phyloP scores from a whole-genome alignment of 2,113 vertebrate genomes.

The Cairina moschata region DNA sequence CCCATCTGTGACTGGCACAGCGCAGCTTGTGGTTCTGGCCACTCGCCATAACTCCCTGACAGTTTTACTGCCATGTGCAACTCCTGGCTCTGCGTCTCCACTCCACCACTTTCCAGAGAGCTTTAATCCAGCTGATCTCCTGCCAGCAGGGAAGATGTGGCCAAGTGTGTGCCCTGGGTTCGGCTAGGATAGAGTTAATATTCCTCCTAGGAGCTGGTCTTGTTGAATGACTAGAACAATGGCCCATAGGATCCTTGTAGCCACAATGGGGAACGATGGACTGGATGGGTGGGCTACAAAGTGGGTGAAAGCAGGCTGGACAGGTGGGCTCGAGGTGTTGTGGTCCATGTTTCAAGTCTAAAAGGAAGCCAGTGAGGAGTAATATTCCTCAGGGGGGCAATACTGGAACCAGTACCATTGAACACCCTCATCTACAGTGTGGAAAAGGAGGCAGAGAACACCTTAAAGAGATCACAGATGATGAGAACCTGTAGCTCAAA shows the following conservation, averaged over 20 bases:
- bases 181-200: too few relatives aligned
- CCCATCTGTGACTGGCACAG: slow-evolving; percentile 47
- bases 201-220: too few relatives aligned
- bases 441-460: neutral
- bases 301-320: neutral
- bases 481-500: neutral
- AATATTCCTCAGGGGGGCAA: neutral
- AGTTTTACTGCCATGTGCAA: slow-evolving; percentile 14
- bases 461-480: neutral
- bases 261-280: neutral
- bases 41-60: neutral
- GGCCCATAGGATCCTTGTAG: neutral
- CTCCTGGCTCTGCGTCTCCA: neutral
- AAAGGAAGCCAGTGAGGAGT: neutral
- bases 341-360: neutral
- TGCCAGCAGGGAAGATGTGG: slow-evolving; percentile 17
- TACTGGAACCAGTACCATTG: neutral
- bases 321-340: neutral
- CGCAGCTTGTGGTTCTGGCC: slow-evolving; percentile 37
- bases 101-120: neutral
- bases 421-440: neutral
- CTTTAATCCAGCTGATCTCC: slow-evolving; percentile 2
- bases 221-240: neutral
- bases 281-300: neutral
- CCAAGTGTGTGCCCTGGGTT: neutral